These are phyloP conservation scores for Acrocephalus scirpaceus DNA, from an alignment of 2,797 vertebrate species.

Conservation along the genomic window DNA sequence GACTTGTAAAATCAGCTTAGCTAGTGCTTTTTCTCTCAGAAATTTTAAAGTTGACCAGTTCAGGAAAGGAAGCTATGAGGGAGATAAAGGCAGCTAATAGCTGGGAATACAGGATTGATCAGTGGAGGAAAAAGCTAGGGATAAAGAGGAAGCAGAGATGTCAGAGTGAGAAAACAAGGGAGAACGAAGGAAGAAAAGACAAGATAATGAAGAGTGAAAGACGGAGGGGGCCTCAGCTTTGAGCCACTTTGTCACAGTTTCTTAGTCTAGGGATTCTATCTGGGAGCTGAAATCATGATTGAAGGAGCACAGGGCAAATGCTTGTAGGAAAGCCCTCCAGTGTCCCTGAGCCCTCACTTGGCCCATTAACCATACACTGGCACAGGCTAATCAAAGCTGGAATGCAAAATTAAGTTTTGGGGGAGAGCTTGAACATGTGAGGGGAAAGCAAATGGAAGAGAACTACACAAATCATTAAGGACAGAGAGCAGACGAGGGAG, in stretches of 20 bases:
- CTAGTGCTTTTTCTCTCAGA: background rate
- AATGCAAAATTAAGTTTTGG: background rate
- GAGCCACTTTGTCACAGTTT: background rate
- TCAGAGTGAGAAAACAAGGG: background rate
- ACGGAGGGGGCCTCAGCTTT: background rate
- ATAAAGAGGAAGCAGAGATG: background rate
- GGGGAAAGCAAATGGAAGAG: background rate
- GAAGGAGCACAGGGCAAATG: background rate
- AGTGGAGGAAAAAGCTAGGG: background rate
- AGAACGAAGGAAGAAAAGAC: background rate
- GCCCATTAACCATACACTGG: background rate
- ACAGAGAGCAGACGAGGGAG: background rate
- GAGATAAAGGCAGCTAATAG: background rate
- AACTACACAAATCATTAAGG: background rate
- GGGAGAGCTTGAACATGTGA: background rate
- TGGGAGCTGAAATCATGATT: background rate
- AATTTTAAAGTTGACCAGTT: background rate
- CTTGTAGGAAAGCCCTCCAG: background rate
- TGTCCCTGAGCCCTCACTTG: background rate
- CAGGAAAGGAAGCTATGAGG: background rate
- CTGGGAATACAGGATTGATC: background rate
- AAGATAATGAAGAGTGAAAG: background rate
- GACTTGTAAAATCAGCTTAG: background rate
- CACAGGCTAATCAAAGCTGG: background rate
- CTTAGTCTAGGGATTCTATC: background rate